phyloP scores from a whole-genome alignment of 2,797 vertebrate species.

The Neosalanx taihuensis region DNA sequence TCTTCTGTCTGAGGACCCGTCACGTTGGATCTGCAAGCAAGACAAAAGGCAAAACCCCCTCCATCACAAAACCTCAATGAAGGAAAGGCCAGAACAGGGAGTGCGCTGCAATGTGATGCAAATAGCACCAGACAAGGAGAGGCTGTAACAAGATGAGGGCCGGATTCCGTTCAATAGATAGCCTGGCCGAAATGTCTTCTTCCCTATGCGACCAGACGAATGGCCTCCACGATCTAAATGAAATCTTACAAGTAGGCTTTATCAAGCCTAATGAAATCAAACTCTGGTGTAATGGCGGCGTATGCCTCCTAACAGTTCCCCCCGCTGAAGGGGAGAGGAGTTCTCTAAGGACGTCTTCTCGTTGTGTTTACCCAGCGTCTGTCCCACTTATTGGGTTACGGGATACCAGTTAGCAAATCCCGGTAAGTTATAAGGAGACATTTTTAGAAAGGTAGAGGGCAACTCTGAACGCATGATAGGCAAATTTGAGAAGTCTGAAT shows the following conservation, averaged over 20 bases:
- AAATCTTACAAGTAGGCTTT: slow-evolving; percentile 13
- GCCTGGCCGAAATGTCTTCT: slow-evolving; percentile 5
- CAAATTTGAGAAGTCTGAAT: background rate
- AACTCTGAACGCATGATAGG: background rate
- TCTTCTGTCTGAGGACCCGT: background rate
- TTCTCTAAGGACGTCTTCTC: background rate
- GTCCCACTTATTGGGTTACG: slow-evolving; percentile 3
- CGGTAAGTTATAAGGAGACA: background rate
- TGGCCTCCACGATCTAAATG: slow-evolving; percentile 9
- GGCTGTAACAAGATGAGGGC: slow-evolving; percentile 5
- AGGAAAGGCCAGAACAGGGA: background rate
- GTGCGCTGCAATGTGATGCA: slow-evolving; percentile 12
- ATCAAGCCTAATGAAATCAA: slow-evolving; percentile 15
- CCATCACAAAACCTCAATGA: background rate
- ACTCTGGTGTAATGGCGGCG: background rate
- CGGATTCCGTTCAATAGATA: slow-evolving; percentile 13
- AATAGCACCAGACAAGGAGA: slow-evolving; percentile 15
- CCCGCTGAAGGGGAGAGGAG: background rate
- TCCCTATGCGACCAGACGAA: slow-evolving; percentile 2
- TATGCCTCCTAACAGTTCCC: slow-evolving; percentile 1
- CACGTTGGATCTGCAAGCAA: background rate
- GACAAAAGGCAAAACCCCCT: background rate
- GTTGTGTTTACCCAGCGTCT: slow-evolving; percentile 7
- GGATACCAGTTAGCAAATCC: background rate
- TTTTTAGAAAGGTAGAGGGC: background rate